phyloP scores from a whole-genome alignment of 2,888 invertebrate genomes.

The Lasioglossum zephyrum region DNA sequence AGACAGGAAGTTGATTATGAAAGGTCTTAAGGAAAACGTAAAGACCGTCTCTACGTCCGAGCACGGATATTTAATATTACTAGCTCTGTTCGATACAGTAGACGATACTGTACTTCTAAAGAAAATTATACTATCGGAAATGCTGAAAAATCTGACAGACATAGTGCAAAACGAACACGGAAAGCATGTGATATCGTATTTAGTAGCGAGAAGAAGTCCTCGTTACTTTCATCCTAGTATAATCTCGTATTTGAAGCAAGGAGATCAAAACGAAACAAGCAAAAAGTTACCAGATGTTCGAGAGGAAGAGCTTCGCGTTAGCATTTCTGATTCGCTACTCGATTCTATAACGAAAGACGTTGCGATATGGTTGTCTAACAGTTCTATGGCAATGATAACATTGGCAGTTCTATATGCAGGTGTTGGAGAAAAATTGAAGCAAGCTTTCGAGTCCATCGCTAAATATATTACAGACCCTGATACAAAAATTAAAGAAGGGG shows the following conservation, averaged over 20 bases:
- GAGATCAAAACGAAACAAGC: conserved; percentile 89
- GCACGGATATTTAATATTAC: conserved; percentile 92
- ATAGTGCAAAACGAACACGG: conserved; percentile 93
- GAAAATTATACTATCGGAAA: conserved; percentile 91
- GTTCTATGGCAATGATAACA: conserved; percentile 89
- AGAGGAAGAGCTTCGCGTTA: conserved; percentile 89
- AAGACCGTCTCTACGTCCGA: conserved; percentile 93
- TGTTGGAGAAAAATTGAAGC: conserved; percentile 83
- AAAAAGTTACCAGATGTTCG: conserved; percentile 89
- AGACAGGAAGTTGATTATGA: conserved; percentile 92
- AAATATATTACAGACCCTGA: conserved; percentile 84
- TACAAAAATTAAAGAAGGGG: conserved; percentile 85
- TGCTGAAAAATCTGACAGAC: conserved; percentile 88
- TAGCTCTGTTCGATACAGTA: conserved; percentile 94
- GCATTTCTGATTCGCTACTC: conserved; percentile 87
- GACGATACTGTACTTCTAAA: conserved; percentile 97
- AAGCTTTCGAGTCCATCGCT: conserved; percentile 85
- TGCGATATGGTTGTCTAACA: conserved; percentile 89
- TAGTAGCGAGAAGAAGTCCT: conserved; percentile 92
- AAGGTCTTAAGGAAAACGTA: conserved; percentile 94
- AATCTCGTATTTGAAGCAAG: conserved; percentile 90
- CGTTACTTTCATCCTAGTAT: conserved; percentile 93
- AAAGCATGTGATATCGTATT: conserved; percentile 93
- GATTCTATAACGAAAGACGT: conserved; percentile 87
- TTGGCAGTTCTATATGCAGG: conserved; percentile 89